These are phyloP conservation scores for Serilophus lunatus DNA, from an alignment of 2,113 vertebrate genomes.

Conservation along the genomic window DNA sequence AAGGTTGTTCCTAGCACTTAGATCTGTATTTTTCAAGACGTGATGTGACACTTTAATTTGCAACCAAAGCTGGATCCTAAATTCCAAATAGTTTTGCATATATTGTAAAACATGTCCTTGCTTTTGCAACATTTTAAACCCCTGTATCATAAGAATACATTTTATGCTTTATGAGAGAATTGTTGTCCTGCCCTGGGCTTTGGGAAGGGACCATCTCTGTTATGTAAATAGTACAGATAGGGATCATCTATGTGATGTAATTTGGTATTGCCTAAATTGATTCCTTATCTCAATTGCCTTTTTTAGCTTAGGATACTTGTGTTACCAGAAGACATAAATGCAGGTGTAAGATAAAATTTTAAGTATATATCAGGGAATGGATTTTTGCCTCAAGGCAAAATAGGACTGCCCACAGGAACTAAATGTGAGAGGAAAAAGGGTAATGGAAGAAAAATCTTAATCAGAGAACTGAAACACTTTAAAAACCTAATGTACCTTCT, in stretches of 20 bases:
- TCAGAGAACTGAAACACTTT: background rate
- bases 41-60: background rate
- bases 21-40: background rate
- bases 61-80: background rate
- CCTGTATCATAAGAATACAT: background rate
- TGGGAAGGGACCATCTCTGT: background rate
- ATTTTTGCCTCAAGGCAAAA: background rate
- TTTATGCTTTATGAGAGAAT: background rate
- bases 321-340: background rate
- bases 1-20: background rate
- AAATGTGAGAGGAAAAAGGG: background rate
- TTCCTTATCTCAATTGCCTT: background rate
- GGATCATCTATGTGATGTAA: background rate
- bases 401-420: background rate
- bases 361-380: background rate
- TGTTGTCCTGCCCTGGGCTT: background rate
- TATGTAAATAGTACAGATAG: background rate
- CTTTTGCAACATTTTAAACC: background rate
- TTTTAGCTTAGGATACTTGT: background rate
- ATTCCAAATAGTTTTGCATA: background rate
- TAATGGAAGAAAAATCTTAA: background rate
- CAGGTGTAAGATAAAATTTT: background rate
- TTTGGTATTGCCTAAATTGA: background rate
- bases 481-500: background rate
- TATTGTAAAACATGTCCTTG: background rate